Base-by-base conservation (phyloP, 1,140 invertebrate genomes). In the Anagrus nilaparvatae region DNA sequence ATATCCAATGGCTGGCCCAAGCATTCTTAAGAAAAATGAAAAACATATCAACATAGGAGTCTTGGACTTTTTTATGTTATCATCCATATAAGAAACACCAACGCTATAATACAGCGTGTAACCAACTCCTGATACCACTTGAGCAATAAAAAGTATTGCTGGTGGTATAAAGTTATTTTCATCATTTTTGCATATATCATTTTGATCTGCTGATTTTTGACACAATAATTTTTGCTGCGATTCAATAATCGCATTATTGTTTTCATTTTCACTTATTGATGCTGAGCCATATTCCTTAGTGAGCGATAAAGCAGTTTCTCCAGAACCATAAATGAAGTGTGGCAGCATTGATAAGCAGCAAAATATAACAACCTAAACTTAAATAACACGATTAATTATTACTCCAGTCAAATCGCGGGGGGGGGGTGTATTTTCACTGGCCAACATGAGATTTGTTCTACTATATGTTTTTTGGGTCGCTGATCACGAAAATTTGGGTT, bases 1-100 rank as follows among this genome's bases (percentile, higher is more conserved):
- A 52, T 79, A 84, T n/a, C 81, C 82, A 28, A 82, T 67, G 2
- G 78, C 78, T 2, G 81, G 81, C 9, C 81, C 81, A 44, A 83
- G 51, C 71, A 81, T 79, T 28, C 79, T 61, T 21, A 84, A 58
- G 46, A 80, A 81, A 46, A 78, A 81, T 0, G 77, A 78, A 24
- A 81, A 72, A 61, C 77, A 78, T 36, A 79, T 70, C 19, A 79
- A 56, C 2, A 72, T 74, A 8, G 78, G 77, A 6, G 78, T 78
- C 52, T 79, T 78, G 10, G 78, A 79, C 51, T 77, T 79, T 49
- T 79, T 77, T 24, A 77, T 78, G 50, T 79, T 79, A 45, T 79
- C 77, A 48, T 79, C 77, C 75, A 79, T 77, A 43, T 81, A 80
- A 14, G 78, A 76, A 0, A 78, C 71, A 5, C 78, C 78, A 8